Base-by-base conservation (phyloP, 1,140 invertebrate species). In the Tetragonula clypearis region DNA sequence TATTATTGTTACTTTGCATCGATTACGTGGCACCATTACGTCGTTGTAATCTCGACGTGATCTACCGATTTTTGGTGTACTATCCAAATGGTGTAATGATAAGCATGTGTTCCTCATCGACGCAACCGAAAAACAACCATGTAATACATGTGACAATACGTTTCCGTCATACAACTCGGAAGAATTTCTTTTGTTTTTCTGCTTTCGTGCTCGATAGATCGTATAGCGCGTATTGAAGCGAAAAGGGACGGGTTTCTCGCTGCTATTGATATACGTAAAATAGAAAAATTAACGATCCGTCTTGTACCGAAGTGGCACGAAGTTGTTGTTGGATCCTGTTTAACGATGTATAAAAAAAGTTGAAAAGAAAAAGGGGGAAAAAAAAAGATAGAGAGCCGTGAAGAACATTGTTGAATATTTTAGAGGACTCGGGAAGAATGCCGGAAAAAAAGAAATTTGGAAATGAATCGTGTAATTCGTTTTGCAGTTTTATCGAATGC, bases 341-440 rank as follows among this genome's bases (percentile, higher is more conserved):
- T 88, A 87, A 90, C 68, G 77, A 80, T 85, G 72, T 84, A 90
- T 86, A 86, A 80, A 86, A 80, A 69, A 65, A 78, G 55, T n/a
- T 0, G 73, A 58, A 66, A 80, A 84, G 30, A 30, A 72, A 77
- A 0, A 19, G 19, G 1, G 8, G 0, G 4, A 30, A 68, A 62
- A 78, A 87, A 73, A 35, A 73, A 86, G 58, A 58, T 76, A 81
- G 81, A 76, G 81, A 66, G n/a, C 23, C 72, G 65, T 81, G 85
- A 76, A 88, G 5, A 69, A 49, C 41, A 87, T 93, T 94, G 93
- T 94, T 94, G 86, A 93, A 92, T 90, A 92, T 89, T 86, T 90
- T 84, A 81, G 86, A 60, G 85, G 86, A 71, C 71, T 90, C 85
- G 87, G 65, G 83, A 78, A 89, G 88, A 85, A 23, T 21, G 75